Percentiles rank a stretch among this genome's conserved stretches.
Conservation (phyloP, 2,888 invertebrate species). For the Augiades crinisus region DNA sequence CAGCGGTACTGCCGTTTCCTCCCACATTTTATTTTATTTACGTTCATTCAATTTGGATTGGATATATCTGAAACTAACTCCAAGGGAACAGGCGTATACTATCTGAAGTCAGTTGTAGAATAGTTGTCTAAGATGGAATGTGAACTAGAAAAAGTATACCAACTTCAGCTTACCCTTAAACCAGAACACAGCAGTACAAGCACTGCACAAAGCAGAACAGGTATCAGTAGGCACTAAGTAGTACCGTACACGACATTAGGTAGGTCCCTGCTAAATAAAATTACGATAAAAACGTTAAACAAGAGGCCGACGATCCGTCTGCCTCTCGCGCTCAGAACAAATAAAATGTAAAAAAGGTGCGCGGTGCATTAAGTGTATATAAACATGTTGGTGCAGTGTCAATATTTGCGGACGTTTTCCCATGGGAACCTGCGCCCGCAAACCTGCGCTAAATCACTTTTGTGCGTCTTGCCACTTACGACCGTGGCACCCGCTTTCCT, state of each 20-base stretch:
- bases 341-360: conserved; percentile 77
- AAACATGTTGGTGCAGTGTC: conserved; percentile 79
- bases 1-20: too few species aligned
- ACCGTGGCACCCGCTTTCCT: conserved; percentile 51
- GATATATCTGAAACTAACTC: too few species aligned
- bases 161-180: too few species aligned
- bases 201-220: too few species aligned
- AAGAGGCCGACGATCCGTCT: conserved; percentile 73
- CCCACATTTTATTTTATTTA: too few species aligned
- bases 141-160: too few species aligned
- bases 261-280: conserved; percentile 72
- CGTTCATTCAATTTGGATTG: too few species aligned
- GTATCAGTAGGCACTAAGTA: not conserved
- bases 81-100: too few species aligned
- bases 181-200: too few species aligned
- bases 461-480: conserved; percentile 42
- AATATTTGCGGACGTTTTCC: conserved; percentile 78
- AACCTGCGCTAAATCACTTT: conserved; percentile 69
- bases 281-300: conserved; percentile 72
- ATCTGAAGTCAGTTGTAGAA: too few species aligned
- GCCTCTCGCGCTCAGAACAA: conserved; percentile 69
- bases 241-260: conserved; percentile 33
- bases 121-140: too few species aligned
- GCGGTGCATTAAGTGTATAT: conserved; percentile 80
- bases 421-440: conserved; percentile 67